These are phyloP conservation scores for Hippopotamus amphibius DNA, from an alignment of 2,113 vertebrate species.

Conservation along the genomic window DNA sequence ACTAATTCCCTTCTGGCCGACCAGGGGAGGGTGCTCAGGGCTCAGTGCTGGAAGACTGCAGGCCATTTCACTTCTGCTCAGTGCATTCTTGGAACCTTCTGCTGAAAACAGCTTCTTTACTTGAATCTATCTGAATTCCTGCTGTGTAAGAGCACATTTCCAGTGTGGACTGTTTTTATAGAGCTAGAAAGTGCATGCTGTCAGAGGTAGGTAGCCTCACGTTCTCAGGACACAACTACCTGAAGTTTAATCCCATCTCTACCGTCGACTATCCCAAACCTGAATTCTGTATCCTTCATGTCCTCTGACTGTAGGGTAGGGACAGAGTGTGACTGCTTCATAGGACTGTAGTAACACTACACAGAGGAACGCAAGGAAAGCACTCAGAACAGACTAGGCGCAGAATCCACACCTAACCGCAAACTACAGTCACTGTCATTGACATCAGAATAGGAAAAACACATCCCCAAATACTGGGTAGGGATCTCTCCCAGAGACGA, in stretches of 20 bases:
- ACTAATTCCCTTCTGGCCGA: background rate
- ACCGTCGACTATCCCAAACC: too few species aligned
- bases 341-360: background rate
- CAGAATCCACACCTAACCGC: too few species aligned
- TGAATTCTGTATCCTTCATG: too few species aligned
- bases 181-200: fast-evolving
- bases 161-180: background rate
- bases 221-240: fast-evolving
- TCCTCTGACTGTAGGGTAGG: background rate
- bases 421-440: too few species aligned
- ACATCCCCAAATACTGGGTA: fast-evolving
- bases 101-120: too few species aligned
- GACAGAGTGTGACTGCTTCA: background rate
- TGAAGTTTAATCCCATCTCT: background rate
- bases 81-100: too few species aligned
- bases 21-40: too few species aligned
- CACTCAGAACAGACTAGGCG: background rate
- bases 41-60: too few species aligned
- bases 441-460: background rate
- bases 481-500: background rate
- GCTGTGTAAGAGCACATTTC: background rate
- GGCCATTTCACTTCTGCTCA: fast-evolving
- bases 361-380: background rate
- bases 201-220: fast-evolving
- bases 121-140: fast-evolving